These are phyloP conservation scores for Cydia fagiglandana DNA, from an alignment of 1,140 invertebrate genomes.

Conservation along the genomic window DNA sequence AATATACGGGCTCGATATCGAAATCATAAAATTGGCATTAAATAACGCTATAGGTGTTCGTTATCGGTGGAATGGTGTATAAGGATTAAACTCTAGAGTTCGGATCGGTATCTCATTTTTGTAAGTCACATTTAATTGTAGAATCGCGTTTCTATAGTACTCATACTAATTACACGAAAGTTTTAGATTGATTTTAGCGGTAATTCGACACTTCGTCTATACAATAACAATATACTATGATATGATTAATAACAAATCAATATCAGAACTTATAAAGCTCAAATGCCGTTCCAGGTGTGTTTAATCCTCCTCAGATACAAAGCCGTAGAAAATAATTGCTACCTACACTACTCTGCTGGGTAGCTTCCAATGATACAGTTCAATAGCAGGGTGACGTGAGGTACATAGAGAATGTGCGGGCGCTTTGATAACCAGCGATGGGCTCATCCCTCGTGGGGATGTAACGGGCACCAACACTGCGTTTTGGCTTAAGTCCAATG, in stretches of 20 bases:
- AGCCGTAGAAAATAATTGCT: not conserved
- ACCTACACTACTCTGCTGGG: not conserved
- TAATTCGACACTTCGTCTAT: too few relatives aligned
- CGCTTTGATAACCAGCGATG: constrained; percentile 56
- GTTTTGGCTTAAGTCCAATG: constrained; percentile 61
- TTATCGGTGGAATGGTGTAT: not conserved
- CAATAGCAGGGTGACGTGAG: not conserved
- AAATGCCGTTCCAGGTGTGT: not conserved
- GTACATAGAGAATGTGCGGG: constrained; percentile 34
- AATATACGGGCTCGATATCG: constrained; percentile 29
- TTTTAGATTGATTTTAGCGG: too few relatives aligned
- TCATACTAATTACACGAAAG: too few relatives aligned
- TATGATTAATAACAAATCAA: not conserved
- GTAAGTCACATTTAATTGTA: too few relatives aligned
- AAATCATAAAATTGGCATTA: constrained; percentile 29
- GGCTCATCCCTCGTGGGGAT: constrained; percentile 63
- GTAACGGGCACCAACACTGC: constrained; percentile 62
- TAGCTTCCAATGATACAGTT: not conserved
- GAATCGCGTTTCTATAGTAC: too few relatives aligned
- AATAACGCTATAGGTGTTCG: constrained; percentile 19
- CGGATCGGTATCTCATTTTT: not conserved
- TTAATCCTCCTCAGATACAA: not conserved
- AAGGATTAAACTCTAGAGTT: not conserved
- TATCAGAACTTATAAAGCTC: not conserved
- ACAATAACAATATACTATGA: too few relatives aligned